Conservation (phyloP, 2,113 vertebrate species). For the Cairina moschata region DNA sequence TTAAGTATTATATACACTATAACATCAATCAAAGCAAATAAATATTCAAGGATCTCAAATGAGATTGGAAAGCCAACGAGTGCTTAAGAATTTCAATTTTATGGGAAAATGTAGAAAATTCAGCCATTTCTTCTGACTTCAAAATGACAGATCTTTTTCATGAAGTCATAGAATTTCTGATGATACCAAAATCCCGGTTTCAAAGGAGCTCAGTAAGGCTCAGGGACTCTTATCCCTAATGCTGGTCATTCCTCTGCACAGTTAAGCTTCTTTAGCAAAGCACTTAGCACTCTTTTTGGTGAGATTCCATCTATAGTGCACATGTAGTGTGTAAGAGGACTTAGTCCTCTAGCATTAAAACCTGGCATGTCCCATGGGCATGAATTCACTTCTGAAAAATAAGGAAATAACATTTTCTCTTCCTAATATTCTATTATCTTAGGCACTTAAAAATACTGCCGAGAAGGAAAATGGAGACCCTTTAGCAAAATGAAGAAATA, state of each 20-base stretch:
- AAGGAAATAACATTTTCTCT: not conserved
- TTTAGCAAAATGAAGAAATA: not conserved
- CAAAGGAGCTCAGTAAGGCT: not conserved
- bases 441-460: not conserved
- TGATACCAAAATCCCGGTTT: not conserved
- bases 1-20: not conserved
- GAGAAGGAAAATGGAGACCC: not conserved
- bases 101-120: not conserved
- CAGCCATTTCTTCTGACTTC: not conserved
- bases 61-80: not conserved
- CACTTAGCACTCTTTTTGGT: fast-evolving
- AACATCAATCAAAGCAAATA: not conserved
- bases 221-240: not conserved
- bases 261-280: not conserved
- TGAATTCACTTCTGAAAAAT: not conserved
- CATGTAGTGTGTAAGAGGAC: not conserved
- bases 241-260: not conserved
- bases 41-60: not conserved
- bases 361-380: not conserved
- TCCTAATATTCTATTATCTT: not conserved
- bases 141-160: not conserved
- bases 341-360: not conserved
- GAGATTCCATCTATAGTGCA: not conserved
- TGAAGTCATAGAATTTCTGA: not conserved
- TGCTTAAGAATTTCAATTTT: not conserved